Percentiles rank a stretch among this genome's conserved stretches.
These are phyloP conservation scores for Caenorhabditis panamensis DNA, from an alignment of 2,888 invertebrate species.

Conservation along the genomic window DNA sequence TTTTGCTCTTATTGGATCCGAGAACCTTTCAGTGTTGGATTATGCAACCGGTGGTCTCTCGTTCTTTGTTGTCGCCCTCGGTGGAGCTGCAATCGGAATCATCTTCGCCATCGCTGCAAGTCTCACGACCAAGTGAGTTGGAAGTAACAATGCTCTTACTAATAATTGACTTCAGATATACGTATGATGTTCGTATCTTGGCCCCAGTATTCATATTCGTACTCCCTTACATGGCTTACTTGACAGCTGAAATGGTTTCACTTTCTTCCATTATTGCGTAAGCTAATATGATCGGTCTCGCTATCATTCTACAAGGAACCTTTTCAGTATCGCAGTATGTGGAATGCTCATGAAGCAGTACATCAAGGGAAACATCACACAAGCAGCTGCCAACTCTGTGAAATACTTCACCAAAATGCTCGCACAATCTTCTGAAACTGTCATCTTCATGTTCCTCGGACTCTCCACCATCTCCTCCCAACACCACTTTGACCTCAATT, in stretches of 20 bases:
- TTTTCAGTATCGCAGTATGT: constrained; percentile 94
- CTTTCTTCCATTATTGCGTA: constrained; percentile 98
- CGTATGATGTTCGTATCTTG: constrained; percentile 94
- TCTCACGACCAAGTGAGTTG: constrained; percentile 76
- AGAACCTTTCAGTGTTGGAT: constrained; percentile 65
- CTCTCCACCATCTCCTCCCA: constrained; percentile 94
- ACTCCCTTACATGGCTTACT: constrained; percentile 96
- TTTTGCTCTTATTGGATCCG: constrained; percentile 75
- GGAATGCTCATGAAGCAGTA: constrained; percentile 99
- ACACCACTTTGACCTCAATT: constrained; percentile 95
- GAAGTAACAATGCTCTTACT: neutral
- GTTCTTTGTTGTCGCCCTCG: constrained; percentile 79
- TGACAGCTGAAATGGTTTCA: constrained; percentile 98
- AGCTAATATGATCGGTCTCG: too few species aligned
- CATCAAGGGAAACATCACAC: constrained; percentile 96
- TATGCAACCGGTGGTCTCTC: constrained; percentile 66
- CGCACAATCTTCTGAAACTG: constrained; percentile 96
- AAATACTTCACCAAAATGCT: constrained; percentile 99
- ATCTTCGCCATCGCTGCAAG: constrained; percentile 76
- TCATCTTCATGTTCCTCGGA: constrained; percentile 88
- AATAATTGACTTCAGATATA: constrained; percentile 86
- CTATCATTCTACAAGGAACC: too few species aligned
- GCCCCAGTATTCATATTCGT: constrained; percentile 98
- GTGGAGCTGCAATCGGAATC: constrained; percentile 78
- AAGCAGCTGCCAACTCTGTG: constrained; percentile 96